Conservation (phyloP, 2,797 vertebrate genomes). For the Protonibea diacanthus region DNA sequence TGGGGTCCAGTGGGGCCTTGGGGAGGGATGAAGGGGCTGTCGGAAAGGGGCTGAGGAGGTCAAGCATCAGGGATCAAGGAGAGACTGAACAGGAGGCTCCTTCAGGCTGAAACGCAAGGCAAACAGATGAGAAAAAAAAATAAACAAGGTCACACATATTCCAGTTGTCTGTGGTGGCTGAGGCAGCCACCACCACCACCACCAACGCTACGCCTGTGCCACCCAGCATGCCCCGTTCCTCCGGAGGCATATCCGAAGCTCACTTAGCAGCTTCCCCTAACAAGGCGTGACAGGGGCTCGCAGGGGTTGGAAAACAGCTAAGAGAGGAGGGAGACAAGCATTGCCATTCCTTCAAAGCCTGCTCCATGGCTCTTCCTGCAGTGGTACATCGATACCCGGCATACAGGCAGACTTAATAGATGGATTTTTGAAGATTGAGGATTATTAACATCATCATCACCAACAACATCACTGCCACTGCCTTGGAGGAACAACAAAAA, state of each 20-base stretch:
- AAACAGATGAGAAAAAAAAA: constrained; percentile 36
- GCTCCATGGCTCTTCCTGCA: constrained; percentile 38
- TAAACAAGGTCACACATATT: constrained; percentile 66
- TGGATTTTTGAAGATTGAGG: constrained; percentile 59
- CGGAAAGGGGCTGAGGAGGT: constrained; percentile 29
- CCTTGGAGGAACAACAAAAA: constrained; percentile 29
- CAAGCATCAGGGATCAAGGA: constrained; percentile 54
- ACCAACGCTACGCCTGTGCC: constrained; percentile 46
- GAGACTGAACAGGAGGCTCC: constrained; percentile 56
- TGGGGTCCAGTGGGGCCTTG: constrained; percentile 52
- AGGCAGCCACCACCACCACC: constrained; percentile 28
- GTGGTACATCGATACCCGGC: constrained; percentile 37
- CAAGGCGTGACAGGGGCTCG: constrained; percentile 66
- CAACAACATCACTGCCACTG: constrained; percentile 40
- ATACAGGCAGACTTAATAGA: constrained; percentile 34
- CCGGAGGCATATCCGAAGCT: constrained; percentile 69
- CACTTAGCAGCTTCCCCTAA: constrained; percentile 78
- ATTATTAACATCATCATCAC: constrained; percentile 53
- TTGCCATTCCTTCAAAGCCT: constrained; percentile 45
- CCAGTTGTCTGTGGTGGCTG: constrained; percentile 28
- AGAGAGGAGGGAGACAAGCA: constrained; percentile 17
- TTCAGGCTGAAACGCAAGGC: constrained; percentile 70
- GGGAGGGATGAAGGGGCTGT: constrained; percentile 20
- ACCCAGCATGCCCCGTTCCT: constrained; percentile 54
- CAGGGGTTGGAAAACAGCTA: constrained; percentile 37